phyloP scores from a whole-genome alignment of 2,797 vertebrate genomes.

The Fistularia tabacaria region DNA sequence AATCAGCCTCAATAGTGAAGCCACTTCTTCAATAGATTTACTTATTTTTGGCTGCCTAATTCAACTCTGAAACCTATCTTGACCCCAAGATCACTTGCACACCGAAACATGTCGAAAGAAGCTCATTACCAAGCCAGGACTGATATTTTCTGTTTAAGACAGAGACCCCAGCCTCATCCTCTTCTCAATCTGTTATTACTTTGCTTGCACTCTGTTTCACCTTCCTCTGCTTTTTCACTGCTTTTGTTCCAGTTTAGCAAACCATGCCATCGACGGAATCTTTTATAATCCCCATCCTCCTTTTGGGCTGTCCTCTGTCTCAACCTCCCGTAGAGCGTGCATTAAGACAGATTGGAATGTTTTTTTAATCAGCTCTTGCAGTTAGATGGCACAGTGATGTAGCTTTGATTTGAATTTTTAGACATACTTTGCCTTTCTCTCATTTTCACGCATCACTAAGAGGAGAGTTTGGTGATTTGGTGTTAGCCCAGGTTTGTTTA shows the following conservation, averaged over 20 bases:
- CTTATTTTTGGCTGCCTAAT: slow-evolving; percentile 10
- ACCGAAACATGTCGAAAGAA: slow-evolving; percentile 11
- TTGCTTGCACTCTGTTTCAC: slow-evolving; percentile 35
- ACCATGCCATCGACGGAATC: slow-evolving; percentile 38
- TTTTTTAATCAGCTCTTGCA: background rate
- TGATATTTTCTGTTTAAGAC: slow-evolving; percentile 47
- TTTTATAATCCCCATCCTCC: slow-evolving; percentile 28
- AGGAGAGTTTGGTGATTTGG: no score
- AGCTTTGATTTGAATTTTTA: background rate
- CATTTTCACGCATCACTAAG: no score
- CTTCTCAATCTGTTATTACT: slow-evolving; percentile 1
- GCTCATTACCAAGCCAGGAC: slow-evolving; percentile 40
- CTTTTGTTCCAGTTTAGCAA: slow-evolving; percentile 38
- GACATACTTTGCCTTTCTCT: background rate
- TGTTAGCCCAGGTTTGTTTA: no score
- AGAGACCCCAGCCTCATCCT: slow-evolving; percentile 17
- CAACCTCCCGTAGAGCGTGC: slow-evolving; percentile 47
- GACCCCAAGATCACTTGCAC: slow-evolving; percentile 21
- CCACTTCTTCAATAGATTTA: slow-evolving; percentile 3
- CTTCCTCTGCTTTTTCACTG: slow-evolving; percentile 35
- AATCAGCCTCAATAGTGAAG: slow-evolving; percentile 6
- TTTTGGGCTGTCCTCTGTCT: slow-evolving; percentile 42
- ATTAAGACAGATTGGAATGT: slow-evolving; percentile 25
- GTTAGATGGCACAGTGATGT: slow-evolving; percentile 31
- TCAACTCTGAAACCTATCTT: slow-evolving; percentile 31